Percentiles rank a stretch among this genome's conserved stretches.
phyloP scores from a whole-genome alignment of 2,888 invertebrate genomes.

The Cryptus armator region DNA sequence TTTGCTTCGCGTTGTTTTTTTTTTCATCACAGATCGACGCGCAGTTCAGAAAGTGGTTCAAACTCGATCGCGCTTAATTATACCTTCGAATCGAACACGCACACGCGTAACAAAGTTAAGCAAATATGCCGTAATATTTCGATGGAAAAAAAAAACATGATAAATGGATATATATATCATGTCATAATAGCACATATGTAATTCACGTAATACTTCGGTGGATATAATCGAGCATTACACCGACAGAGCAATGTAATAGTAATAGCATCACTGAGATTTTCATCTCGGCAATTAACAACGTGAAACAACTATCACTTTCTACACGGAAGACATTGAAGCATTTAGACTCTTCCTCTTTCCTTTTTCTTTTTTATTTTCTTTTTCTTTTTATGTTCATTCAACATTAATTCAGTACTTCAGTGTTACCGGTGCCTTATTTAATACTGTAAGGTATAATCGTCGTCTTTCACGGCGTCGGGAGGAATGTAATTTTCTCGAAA shows the following conservation, averaged over 20 bases:
- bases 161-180: slow-evolving; percentile 11
- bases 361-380: not conserved
- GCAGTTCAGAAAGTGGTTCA: slow-evolving; percentile 1
- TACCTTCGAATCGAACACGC: not conserved
- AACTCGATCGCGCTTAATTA: not conserved
- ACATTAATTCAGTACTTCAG: not conserved
- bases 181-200: slow-evolving; percentile 58
- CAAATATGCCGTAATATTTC: slow-evolving; percentile 9
- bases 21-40: slow-evolving; percentile 1
- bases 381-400: not conserved
- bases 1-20: slow-evolving; percentile 8
- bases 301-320: slow-evolving; percentile 74
- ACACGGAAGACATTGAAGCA: slow-evolving; percentile 74
- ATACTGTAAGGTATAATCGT: too few relatives aligned
- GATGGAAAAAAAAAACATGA: slow-evolving; percentile 11
- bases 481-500: too few relatives aligned
- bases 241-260: slow-evolving; percentile 57
- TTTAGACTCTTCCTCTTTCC: slow-evolving; percentile 3
- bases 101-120: not conserved
- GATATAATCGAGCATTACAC: slow-evolving; percentile 46
- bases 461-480: too few relatives aligned
- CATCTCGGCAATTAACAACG: slow-evolving; percentile 58
- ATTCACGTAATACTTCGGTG: slow-evolving; percentile 61
- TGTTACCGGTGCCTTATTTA: not conserved
- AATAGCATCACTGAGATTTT: slow-evolving; percentile 46